Evolutionary conservation across 2,888 invertebrate species (phyloP), one percentile per base, ranked within the genome.

Genomic region (Agapostemon virescens): DNA sequence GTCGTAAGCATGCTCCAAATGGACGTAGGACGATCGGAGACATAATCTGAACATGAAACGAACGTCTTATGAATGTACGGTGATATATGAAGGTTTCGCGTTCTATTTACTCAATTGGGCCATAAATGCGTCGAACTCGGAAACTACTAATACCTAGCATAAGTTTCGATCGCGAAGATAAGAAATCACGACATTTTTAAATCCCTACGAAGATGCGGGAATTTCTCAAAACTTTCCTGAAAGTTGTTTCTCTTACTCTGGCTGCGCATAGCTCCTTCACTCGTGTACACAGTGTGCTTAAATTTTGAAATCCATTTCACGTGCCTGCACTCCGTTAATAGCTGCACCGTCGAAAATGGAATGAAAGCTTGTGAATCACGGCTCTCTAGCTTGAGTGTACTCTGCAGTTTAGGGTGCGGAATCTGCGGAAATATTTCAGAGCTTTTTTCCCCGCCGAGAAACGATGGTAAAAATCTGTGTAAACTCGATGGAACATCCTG

Each of bases 291-390:
- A 1, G 36, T n/a, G 36, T 63, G n/a, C 63, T 63, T 63, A 63
- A 63, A 63, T 63, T 63, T 63, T n/a, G n/a, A 36, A 36, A 36
- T 33, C 63, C 36, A 63, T 63, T 63, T 67, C 42, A n/a, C 42
- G 13, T 9, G 30, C 20, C 30, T 11, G 26, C 30, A 0, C 67
- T 20, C 17, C n/a, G n/a, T 36, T 63, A 63, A 63, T 45, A 63
- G 45, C 45, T 11, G 45, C 15, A 26, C 2, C 42, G 40, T n/a
- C 23, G 45, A 66, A 77, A 68, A 61, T 36, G 42, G 9, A 42
- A 38, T 69, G 52, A 69, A 78, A 77, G 78, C 77, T 45, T 30
- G 11, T 17, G 9, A 49, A 11, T 40, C 30, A 40, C 9, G n/a
- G 17, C 26, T 38, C 20, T 45, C 33, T 11, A 13, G 36, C 15